Base-by-base conservation (phyloP, 2,797 vertebrate species). In the Pogoniulus pusillus region DNA sequence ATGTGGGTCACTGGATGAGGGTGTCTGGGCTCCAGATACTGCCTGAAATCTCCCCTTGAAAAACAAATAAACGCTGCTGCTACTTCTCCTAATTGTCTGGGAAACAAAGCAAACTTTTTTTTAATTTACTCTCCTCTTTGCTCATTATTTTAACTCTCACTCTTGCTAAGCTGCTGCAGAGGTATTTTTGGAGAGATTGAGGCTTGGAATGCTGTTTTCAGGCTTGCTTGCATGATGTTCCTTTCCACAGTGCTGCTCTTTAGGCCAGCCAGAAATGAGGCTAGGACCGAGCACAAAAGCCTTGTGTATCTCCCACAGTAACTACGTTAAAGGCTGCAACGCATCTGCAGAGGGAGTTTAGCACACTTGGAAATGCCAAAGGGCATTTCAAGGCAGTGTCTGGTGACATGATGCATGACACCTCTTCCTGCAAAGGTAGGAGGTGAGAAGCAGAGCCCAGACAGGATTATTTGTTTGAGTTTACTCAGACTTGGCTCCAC, bases 151-250 rank as follows among this genome's bases (percentile, higher is more conserved):
- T 91, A 81, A 83, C 79, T 94, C 59, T 86, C 79, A n/a, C 72
- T 75, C 69, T 70, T 69, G 49, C 87, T 92, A 85, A 62, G 84
- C 55, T 83, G 60, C 57, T 87, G 91, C 71, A 88, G 53, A 89
- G 70, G 73, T 95, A 85, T 94, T 95, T 96, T 94, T 91, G 71
- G 81, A 93, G 84, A 68, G 85, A 82, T 51, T 85, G 7, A 5
- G 75, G 14, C 63, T 91, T 95, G 93, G 93, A 95, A 92, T 55
- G 1, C 54, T 41, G 83, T 93, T 94, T 96, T 93, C 81, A 90
- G 10, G 49, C 53, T 78, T 86, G 45, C 68, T 89, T 86, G 70
- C 65, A 62, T 64, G 91, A 85, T 2, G 12, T 77, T 91, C 85
- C 65, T 90, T 95, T 95, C 81, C 87, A 88, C 69, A 77, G 75